phyloP scores from a whole-genome alignment of 1,140 invertebrate genomes.

The Heliconius hermathena region DNA sequence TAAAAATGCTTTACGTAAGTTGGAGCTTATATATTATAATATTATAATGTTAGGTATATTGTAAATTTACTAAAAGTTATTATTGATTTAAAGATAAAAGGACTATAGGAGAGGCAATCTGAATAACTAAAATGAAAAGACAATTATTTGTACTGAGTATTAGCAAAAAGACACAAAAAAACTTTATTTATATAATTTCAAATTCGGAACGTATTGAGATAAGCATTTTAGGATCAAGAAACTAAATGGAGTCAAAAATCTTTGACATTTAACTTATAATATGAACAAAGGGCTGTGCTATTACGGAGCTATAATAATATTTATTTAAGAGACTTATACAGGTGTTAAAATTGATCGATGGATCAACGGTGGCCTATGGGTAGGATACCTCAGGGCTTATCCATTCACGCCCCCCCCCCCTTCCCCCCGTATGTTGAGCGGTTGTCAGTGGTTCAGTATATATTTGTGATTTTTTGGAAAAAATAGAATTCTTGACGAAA shows the following conservation, averaged over 20 bases:
- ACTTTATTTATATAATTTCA: neutral
- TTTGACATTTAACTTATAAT: slow-evolving; percentile 7
- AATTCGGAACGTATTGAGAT: too few relatives aligned
- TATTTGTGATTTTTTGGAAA: too few relatives aligned
- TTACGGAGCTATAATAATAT: neutral
- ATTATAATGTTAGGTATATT: neutral
- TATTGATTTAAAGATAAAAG: neutral
- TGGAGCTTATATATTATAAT: neutral
- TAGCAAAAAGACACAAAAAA: neutral
- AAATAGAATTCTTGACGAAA: too few relatives aligned
- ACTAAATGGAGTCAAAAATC: neutral
- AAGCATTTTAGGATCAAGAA: neutral
- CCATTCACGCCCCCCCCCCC: too few relatives aligned
- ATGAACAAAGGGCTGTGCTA: slow-evolving; percentile 10
- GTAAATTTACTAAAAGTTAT: neutral
- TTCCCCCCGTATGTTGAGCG: too few relatives aligned
- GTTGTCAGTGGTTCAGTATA: too few relatives aligned
- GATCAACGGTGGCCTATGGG: too few relatives aligned
- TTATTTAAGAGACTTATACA: neutral
- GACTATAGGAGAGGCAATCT: neutral
- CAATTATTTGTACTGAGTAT: neutral
- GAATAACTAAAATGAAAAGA: neutral
- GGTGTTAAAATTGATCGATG: neutral
- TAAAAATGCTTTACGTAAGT: neutral
- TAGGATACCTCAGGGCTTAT: too few relatives aligned